These are phyloP conservation scores for Cyclopterus lumpus DNA, from an alignment of 2,797 vertebrate genomes.

Conservation along the genomic window DNA sequence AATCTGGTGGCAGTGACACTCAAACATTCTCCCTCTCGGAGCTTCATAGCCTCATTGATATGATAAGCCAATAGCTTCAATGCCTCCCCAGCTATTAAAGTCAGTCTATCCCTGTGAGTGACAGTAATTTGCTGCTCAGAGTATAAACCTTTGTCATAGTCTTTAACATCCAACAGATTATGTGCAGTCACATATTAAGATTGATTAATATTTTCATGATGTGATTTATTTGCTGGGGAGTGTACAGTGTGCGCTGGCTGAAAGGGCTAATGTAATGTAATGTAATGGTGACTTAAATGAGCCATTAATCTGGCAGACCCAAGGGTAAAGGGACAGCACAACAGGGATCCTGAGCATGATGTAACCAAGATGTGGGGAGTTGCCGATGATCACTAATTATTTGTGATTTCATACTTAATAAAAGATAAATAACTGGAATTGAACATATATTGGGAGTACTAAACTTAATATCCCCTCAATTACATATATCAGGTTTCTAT, in stretches of 20 bases:
- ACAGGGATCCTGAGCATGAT: conserved; percentile 48
- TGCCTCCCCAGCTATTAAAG: conserved; percentile 53
- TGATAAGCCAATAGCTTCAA: conserved; percentile 52
- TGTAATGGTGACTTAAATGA: conserved; percentile 81
- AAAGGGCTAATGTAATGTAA: conserved; percentile 73
- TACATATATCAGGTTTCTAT: conserved; percentile 8
- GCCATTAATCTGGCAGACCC: conserved; percentile 78
- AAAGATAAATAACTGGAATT: conserved; percentile 21
- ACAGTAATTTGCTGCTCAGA: conserved; percentile 70
- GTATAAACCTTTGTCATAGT: conserved; percentile 73
- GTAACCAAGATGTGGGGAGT: conserved; percentile 47
- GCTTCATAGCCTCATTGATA: conserved; percentile 29
- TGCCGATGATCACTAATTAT: conserved; percentile 38
- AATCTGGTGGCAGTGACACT: conserved; percentile 17
- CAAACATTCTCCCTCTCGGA: conserved; percentile 21
- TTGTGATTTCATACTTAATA: conserved; percentile 29
- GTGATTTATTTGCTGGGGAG: conserved; percentile 72
- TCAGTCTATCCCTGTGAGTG: conserved; percentile 48
- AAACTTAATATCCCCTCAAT: conserved; percentile 16
- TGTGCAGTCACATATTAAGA: conserved; percentile 74
- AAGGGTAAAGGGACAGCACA: conserved; percentile 79
- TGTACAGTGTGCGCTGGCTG: conserved; percentile 59
- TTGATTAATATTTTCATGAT: conserved; percentile 81
- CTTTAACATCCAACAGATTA: conserved; percentile 76
- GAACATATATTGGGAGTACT: conserved; percentile 24